Conservation (phyloP, 2,888 invertebrate genomes). For the Drosophila gaucha region DNA sequence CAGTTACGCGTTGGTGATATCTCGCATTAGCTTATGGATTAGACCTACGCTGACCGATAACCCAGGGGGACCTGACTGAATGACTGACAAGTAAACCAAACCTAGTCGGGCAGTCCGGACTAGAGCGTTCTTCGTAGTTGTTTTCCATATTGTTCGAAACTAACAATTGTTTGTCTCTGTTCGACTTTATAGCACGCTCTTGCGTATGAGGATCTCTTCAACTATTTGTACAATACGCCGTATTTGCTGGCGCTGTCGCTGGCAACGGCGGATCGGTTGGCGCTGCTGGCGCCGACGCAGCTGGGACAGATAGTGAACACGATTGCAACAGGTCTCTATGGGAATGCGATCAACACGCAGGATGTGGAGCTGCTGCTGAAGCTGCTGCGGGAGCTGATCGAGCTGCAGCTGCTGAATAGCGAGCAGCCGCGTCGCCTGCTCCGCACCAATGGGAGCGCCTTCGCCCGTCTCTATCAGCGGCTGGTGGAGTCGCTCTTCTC, state of each 20-base stretch:
- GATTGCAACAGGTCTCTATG: slow-evolving; percentile 88
- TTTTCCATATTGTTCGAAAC: too few species aligned
- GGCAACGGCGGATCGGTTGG: slow-evolving; percentile 88
- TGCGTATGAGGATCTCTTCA: slow-evolving; percentile 89
- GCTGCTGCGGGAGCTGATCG: slow-evolving; percentile 88
- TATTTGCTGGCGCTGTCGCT: slow-evolving; percentile 89
- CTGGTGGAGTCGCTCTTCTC: slow-evolving; percentile 96
- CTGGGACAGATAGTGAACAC: slow-evolving; percentile 83
- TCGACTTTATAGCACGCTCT: slow-evolving; percentile 85
- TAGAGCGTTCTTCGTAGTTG: too few species aligned
- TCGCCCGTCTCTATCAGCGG: slow-evolving; percentile 93
- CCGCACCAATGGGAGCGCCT: slow-evolving; percentile 93
- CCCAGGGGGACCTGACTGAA: too few species aligned
- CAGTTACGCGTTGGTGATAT: too few species aligned
- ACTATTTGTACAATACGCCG: slow-evolving; percentile 89
- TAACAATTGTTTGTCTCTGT: too few species aligned
- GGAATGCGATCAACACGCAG: slow-evolving; percentile 90
- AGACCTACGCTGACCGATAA: too few species aligned
- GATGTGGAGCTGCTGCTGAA: slow-evolving; percentile 89
- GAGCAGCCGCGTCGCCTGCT: slow-evolving; percentile 91
- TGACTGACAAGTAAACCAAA: too few species aligned
- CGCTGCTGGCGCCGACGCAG: slow-evolving; percentile 81
- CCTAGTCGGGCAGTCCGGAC: too few species aligned
- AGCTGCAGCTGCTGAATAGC: slow-evolving; percentile 89
- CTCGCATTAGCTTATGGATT: too few species aligned